Conservation (phyloP, 2,797 vertebrate species). For the Eptatretus atami region DNA sequence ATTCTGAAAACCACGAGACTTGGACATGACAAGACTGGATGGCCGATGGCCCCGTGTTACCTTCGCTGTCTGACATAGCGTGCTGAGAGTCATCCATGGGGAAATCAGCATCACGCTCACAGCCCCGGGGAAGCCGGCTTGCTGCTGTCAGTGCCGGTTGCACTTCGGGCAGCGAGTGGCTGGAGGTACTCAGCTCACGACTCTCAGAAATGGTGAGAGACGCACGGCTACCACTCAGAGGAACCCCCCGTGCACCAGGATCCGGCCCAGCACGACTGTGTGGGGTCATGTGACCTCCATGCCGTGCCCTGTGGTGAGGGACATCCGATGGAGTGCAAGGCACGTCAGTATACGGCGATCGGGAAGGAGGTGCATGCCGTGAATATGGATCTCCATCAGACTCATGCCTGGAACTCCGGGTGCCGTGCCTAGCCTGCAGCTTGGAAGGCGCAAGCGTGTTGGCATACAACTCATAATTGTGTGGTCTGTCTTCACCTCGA, state of each 20-base stretch:
- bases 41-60: constrained; percentile 20
- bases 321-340: constrained; percentile 28
- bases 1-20: no score
- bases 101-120: constrained; percentile 88
- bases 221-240: constrained; percentile 18
- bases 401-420: constrained; percentile 1
- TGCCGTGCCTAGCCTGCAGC: constrained; percentile 22
- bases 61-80: constrained; percentile 99
- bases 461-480: constrained; percentile 56
- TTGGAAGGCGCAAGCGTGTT: constrained; percentile 30
- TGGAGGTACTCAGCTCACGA: constrained; percentile 79
- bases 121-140: constrained; percentile 58
- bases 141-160: constrained; percentile 77
- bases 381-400: neutral
- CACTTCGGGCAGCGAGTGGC: constrained; percentile 93
- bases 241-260: constrained; percentile 30
- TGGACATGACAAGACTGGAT: no score
- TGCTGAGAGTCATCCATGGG: constrained; percentile 85
- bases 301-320: constrained; percentile 33
- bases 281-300: constrained; percentile 18
- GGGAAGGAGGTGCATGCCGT: neutral
- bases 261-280: constrained; percentile 62
- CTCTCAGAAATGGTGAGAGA: constrained; percentile 26
- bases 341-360: constrained; percentile 14
- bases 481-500: constrained; percentile 37